These are phyloP conservation scores for Passer domesticus DNA, from an alignment of 2,113 vertebrate species.

Conservation along the genomic window DNA sequence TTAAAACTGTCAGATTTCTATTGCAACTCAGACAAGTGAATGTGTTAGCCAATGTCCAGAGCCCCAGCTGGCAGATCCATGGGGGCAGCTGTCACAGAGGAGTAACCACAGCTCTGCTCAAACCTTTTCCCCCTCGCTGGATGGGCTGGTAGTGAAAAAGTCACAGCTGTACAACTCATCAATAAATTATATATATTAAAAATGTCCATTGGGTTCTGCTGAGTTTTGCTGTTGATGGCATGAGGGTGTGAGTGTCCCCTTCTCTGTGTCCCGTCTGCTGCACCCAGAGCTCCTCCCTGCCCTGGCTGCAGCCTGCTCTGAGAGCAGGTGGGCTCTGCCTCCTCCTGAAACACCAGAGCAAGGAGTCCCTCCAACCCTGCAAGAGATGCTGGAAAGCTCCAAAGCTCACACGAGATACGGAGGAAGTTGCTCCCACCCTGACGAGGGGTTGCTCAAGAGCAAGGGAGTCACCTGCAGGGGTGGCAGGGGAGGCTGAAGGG, in stretches of 20 bases:
- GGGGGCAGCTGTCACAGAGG: neutral
- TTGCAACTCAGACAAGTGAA: neutral
- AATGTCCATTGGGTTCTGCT: neutral
- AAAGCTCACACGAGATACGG: fast-evolving
- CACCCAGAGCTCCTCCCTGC: neutral
- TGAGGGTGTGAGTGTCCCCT: neutral
- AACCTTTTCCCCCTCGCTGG: neutral
- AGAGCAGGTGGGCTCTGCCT: neutral
- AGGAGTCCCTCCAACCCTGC: fast-evolving
- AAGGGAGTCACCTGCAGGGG: neutral
- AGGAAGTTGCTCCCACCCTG: neutral
- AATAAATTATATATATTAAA: conserved; percentile 25
- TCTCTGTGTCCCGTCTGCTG: neutral
- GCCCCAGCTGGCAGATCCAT: neutral
- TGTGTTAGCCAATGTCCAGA: neutral
- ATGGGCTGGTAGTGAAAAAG: neutral
- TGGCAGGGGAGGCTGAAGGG: neutral
- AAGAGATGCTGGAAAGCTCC: neutral
- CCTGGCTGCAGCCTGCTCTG: neutral
- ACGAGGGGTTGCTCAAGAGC: neutral
- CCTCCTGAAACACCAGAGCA: neutral
- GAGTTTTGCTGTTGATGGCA: neutral
- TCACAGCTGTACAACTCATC: neutral
- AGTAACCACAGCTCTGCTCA: neutral
- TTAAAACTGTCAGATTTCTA: neutral